phyloP scores from a whole-genome alignment of 2,797 vertebrate species.

The Parotocinclus haroldoi region DNA sequence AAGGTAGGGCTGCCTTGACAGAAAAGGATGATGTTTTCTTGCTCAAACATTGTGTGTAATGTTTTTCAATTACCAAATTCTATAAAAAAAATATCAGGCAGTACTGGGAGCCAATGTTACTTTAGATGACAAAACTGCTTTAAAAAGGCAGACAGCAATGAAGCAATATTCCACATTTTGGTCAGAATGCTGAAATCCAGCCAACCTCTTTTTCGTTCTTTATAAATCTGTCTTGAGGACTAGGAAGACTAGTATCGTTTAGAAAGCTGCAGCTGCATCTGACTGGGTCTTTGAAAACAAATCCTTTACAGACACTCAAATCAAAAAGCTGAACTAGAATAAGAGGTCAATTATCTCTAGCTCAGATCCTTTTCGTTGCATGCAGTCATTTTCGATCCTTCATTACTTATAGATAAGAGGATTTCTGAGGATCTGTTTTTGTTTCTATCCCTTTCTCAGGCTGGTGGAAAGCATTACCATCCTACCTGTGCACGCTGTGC shows the following conservation, averaged over 20 bases:
- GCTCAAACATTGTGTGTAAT: no score
- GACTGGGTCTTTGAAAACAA: conserved; percentile 36
- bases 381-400: background rate
- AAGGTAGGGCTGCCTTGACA: background rate
- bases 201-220: background rate
- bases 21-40: no score
- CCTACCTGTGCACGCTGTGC: conserved; percentile 90
- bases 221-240: background rate
- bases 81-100: no score
- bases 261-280: conserved; percentile 47
- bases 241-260: conserved; percentile 38
- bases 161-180: background rate
- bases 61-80: no score
- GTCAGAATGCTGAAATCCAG: background rate
- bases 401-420: background rate
- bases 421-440: conserved; percentile 2
- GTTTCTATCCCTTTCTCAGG: conserved; percentile 61
- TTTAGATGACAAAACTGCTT: no score
- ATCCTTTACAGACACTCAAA: conserved; percentile 42
- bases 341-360: conserved; percentile 3
- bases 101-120: background rate
- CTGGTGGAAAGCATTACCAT: conserved; percentile 94
- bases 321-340: conserved; percentile 24
- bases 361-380: background rate
- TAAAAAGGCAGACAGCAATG: no score